A percentile compares a stretch with the other conserved stretches of the same genome.
Evolutionary conservation across 2,888 invertebrate species (phyloP).

Genomic region (Chymomyza caudatula): DNA sequence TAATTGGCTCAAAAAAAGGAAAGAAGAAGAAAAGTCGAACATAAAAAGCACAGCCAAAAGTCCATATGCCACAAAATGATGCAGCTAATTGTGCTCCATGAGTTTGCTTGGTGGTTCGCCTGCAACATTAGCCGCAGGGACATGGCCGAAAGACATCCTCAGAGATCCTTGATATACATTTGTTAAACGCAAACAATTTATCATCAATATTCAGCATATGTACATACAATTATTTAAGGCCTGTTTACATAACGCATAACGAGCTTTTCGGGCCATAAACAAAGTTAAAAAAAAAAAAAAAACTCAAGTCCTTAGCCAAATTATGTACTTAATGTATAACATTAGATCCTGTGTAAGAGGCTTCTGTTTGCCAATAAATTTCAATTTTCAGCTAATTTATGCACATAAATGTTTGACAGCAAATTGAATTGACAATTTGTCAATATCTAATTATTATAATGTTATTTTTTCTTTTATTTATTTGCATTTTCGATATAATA

Average conservation of each 20-base stretch:
- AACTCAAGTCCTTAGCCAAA: not conserved
- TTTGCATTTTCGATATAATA: not conserved
- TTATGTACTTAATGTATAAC: not conserved
- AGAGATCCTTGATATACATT: not conserved
- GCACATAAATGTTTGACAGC: slow-evolving; percentile 41
- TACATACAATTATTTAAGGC: slow-evolving; percentile 54
- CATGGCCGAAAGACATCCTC: slow-evolving; percentile 5
- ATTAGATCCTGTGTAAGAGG: not conserved
- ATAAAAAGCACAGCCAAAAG: slow-evolving; percentile 33
- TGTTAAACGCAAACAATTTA: slow-evolving; percentile 45
- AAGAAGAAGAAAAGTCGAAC: not conserved
- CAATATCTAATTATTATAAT: not conserved
- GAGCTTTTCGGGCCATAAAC: not conserved
- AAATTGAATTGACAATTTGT: not conserved
- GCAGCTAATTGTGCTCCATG: slow-evolving; percentile 13
- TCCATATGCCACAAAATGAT: slow-evolving; percentile 13
- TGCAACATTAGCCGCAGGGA: slow-evolving; percentile 58
- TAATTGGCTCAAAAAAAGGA: slow-evolving; percentile 50
- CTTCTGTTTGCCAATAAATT: slow-evolving; percentile 36
- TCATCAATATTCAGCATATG: slow-evolving; percentile 50
- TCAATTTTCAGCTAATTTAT: slow-evolving; percentile 59
- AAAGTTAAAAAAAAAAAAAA: not conserved
- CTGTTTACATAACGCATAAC: not conserved
- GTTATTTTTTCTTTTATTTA: not conserved
- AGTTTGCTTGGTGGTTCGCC: slow-evolving; percentile 6